Evolutionary conservation across 1,140 invertebrate species (phyloP).

Genomic region (Mamestra configurata): DNA sequence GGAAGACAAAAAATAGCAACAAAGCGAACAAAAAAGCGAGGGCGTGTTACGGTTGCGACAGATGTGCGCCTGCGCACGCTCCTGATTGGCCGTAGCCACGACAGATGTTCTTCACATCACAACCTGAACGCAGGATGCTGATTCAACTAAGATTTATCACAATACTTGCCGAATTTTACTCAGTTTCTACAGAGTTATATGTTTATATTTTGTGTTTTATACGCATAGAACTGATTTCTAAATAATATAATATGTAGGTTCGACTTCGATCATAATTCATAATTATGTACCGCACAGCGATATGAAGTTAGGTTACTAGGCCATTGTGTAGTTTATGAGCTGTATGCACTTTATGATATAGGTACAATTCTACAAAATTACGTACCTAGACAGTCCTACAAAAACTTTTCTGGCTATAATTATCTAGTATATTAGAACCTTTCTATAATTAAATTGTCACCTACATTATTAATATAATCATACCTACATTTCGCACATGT

Average conservation of each 20-base stretch:
- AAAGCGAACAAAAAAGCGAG: slow-evolving; percentile 68
- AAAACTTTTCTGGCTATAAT: too few species aligned
- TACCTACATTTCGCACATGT: slow-evolving; percentile 12
- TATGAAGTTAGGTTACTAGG: slow-evolving; percentile 14
- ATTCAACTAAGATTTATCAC: slow-evolving; percentile 54
- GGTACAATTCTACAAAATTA: too few species aligned
- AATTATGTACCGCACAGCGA: not conserved
- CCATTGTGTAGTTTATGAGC: not conserved
- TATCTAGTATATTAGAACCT: too few species aligned
- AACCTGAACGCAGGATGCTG: slow-evolving; percentile 48
- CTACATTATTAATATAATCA: not conserved
- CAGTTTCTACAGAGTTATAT: slow-evolving; percentile 1
- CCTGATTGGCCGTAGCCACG: slow-evolving; percentile 70
- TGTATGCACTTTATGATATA: too few species aligned
- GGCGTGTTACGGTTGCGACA: slow-evolving; percentile 68
- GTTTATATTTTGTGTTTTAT: not conserved
- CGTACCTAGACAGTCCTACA: too few species aligned
- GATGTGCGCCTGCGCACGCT: slow-evolving; percentile 71
- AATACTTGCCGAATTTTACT: slow-evolving; percentile 37
- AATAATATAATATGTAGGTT: not conserved
- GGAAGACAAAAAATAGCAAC: slow-evolving; percentile 67
- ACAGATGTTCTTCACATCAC: slow-evolving; percentile 69
- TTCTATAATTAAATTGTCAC: not conserved
- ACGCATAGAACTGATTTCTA: not conserved
- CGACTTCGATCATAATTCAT: too few species aligned